Evolutionary conservation across 2,797 vertebrate species (phyloP), one percentile per base, ranked within the genome.

Genomic region (Schizopygopsis pylzovi): DNA sequence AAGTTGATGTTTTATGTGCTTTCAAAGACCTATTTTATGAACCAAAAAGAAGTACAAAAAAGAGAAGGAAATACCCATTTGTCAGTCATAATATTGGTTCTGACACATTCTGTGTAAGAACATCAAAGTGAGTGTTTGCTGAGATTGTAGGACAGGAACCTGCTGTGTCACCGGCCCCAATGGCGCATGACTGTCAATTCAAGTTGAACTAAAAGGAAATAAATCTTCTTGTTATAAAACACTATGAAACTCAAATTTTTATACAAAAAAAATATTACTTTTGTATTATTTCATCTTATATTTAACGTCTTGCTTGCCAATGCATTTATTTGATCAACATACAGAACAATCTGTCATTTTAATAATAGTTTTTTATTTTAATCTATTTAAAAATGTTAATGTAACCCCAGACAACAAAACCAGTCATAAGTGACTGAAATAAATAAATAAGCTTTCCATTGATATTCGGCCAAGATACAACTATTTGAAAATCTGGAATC

Each of bases 61-160:
- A 52, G 28, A 15, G 20, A 54, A 6, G 9, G 45, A 45, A 47
- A 59, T 49, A 45, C 41, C n/a, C 28, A 49, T 68, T 37, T 68
- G 18, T 65, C 79, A 49, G 43, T 47, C 25, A 39, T 4, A 49
- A 37, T 68, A 68, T 81, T 81, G 25, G 28, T 63, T 80, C 28
- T 68, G 79, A 37, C 45, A 52, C 28, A 68, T 68, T 39, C 16
- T 37, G 41, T 80, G 78, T 80, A 37, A 67, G 18, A 67, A 49
- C n/a, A 67, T 80, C 43, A 80, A 80, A 67, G 79, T 52, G 43
- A 65, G 78, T 20, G 25, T 80, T 67, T 80, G 56, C 18, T 9
- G 37, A 79, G 77, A 16, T 61, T 68, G 4, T 81, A 81, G 61
- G 28, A 81, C 43, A 68, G 43, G 28, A 39, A 37, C 59, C 78